Evolutionary conservation across 2,888 invertebrate genomes (phyloP), one percentile per base, ranked within the genome.

Genomic region (Syrista parreyssii): DNA sequence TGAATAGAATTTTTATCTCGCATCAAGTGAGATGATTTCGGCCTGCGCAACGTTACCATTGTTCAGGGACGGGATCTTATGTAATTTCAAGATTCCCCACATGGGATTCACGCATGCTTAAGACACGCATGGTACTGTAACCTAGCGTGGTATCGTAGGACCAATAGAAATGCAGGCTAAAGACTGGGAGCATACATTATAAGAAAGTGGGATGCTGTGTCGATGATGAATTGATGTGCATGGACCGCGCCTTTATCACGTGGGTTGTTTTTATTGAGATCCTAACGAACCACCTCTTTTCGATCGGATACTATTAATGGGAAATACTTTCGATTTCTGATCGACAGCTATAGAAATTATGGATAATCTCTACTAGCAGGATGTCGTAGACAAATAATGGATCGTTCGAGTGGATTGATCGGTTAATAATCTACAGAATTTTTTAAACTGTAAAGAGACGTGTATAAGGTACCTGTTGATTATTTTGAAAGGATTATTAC

Each of bases 11-110:
- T 32, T 71, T 71, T 71, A 71, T 71, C 71, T 77, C 33, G 36
- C 40, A 69, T 77, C 69, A 40, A 35, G 69, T 77, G 75, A 35
- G 77, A 77, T 40, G 75, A 75, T 75, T 76, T 77, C 75, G 77
- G 69, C 34, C 35, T 34, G 36, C 32, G 73, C 32, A 74, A 33
- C 31, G 71, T 71, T 32, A 31, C 77, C 69, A 77, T 77, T 77
- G 77, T 77, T 77, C 75, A 33, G 71, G 71, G 71, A 71, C 71
- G 71, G 55, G 23, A 71, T 71, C 31, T 71, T 71, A 71, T 3
- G 71, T 31, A 71, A 71, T 31, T 71, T 3, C 71, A 32, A 31
- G 71, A 71, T 71, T 71, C 71, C 71, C 69, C 71, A 15, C 1
- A 6, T 71, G 71, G 32, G 71, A 15, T 31, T 71, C 31, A 71